phyloP scores from a whole-genome alignment of 2,888 invertebrate species.

The Griposia aprilina region DNA sequence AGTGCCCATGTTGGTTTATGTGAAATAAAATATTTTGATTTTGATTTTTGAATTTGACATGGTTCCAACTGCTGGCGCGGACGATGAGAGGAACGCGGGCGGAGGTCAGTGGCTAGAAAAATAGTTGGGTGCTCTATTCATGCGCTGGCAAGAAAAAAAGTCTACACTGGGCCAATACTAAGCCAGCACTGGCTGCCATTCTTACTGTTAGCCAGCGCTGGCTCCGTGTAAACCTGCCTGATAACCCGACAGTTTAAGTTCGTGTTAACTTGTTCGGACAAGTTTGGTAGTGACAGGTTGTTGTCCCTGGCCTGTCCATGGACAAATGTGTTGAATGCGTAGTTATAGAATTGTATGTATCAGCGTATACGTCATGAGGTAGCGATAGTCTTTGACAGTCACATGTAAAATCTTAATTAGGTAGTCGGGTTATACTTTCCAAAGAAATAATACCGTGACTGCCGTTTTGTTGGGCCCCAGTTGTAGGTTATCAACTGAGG shows the following conservation, averaged over 20 bases:
- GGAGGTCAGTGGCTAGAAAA: background rate
- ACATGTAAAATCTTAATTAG: no score
- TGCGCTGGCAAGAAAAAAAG: background rate
- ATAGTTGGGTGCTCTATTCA: background rate
- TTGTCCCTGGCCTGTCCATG: conserved; percentile 36
- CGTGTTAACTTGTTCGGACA: conserved; percentile 53
- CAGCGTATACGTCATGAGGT: no score
- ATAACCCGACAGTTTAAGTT: conserved; percentile 53
- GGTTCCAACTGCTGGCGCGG: no score
- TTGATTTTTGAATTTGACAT: no score
- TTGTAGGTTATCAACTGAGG: background rate
- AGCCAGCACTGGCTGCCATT: no score
- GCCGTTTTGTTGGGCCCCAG: background rate
- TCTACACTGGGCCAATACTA: no score
- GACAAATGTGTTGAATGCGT: conserved; percentile 8
- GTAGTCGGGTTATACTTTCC: background rate
- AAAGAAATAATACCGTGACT: background rate
- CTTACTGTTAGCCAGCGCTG: background rate
- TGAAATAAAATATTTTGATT: no score
- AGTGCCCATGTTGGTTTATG: no score
- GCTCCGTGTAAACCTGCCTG: conserved; percentile 31
- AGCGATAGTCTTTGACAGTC: background rate
- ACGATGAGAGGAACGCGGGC: rapidly evolving
- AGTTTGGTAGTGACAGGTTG: conserved; percentile 54
- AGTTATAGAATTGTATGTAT: background rate